A percentile compares a stretch with the other conserved stretches of the same genome.
These are phyloP conservation scores for Tricholauxania praeusta DNA, from an alignment of 2,888 invertebrate species.

Conservation along the genomic window DNA sequence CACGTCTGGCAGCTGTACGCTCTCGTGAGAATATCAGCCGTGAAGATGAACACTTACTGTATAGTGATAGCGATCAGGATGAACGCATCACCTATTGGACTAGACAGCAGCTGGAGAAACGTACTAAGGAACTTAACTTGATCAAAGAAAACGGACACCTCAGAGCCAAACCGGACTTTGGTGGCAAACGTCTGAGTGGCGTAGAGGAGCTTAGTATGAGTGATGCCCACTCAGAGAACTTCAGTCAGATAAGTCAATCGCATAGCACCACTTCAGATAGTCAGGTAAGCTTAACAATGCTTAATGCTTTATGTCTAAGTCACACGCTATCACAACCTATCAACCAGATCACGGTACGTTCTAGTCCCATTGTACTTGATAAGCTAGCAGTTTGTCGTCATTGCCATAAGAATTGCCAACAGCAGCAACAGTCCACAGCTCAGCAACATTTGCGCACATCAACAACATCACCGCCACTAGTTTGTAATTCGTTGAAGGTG, in stretches of 20 bases:
- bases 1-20: conserved; percentile 60
- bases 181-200: conserved; percentile 64
- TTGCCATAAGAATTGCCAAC: conserved; percentile 81
- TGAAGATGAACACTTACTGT: conserved; percentile 60
- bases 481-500: conserved; percentile 67
- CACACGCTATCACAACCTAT: background rate
- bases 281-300: conserved; percentile 71
- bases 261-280: conserved; percentile 83
- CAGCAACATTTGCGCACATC: conserved; percentile 40
- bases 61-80: conserved; percentile 62
- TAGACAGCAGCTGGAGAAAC: conserved; percentile 77
- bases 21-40: conserved; percentile 64
- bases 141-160: conserved; percentile 68
- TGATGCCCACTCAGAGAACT: conserved; percentile 68
- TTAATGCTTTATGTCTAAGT: background rate
- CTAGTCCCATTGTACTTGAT: conserved; percentile 78
- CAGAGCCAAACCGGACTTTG: conserved; percentile 57
- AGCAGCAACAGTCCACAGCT: conserved; percentile 40
- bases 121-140: conserved; percentile 78
- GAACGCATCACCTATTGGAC: conserved; percentile 74
- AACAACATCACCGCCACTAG: conserved; percentile 51
- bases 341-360: conserved; percentile 79
- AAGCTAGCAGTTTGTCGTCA: conserved; percentile 81
- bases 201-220: conserved; percentile 69
- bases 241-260: conserved; percentile 74